Evolutionary conservation across 2,113 vertebrate genomes (phyloP), one percentile per base, ranked within the genome.

Genomic region (Coregonus clupeaformis): DNA sequence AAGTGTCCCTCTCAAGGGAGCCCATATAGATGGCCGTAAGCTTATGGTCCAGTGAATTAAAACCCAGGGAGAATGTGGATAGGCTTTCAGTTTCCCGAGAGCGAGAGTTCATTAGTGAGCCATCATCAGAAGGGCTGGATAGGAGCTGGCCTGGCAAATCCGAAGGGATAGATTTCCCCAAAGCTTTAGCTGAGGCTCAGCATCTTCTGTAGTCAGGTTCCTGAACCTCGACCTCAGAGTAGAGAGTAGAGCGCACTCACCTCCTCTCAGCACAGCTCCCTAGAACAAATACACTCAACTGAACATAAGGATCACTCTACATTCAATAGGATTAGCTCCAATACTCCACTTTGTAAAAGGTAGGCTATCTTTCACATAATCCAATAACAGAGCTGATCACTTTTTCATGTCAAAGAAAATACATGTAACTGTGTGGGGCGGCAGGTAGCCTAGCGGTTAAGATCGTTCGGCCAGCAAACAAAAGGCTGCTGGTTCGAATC

Each of bases 61-160:
- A 72, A n/a, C 70, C 70, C 55, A 36, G 0, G 29, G 29, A 36
- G 70, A 57, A 55, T 14, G 20, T 42, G 70, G 29, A 59, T n/a
- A 66, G 59, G 49, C 32, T 67, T 60, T 69, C 5, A 69, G 32
- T 62, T 36, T 69, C 66, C 74, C 42, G 9, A 60, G 57, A 22
- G 36, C 2, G 36, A 36, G 52, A 62, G 76, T 77, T 77, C 49
- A 77, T 71, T 71, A 77, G 36, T 55, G 60, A 1, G 45, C 29
- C 45, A n/a, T 77, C 69, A 66, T 60, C 62, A 47, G 18, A 55
- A 30, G 30, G 62, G 45, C 36, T 5, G 62, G 66, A 27, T 20
- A 18, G 49, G 65, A 29, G 49, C 70, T 62, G 52, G 30, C 11
- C 12, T 5, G 62, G 22, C 55, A 52, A 64, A 69, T 63, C 72